Evolutionary conservation across 1,140 invertebrate genomes (phyloP), one percentile per base, ranked within the genome.

Genomic region (Drosophila teissieri): DNA sequence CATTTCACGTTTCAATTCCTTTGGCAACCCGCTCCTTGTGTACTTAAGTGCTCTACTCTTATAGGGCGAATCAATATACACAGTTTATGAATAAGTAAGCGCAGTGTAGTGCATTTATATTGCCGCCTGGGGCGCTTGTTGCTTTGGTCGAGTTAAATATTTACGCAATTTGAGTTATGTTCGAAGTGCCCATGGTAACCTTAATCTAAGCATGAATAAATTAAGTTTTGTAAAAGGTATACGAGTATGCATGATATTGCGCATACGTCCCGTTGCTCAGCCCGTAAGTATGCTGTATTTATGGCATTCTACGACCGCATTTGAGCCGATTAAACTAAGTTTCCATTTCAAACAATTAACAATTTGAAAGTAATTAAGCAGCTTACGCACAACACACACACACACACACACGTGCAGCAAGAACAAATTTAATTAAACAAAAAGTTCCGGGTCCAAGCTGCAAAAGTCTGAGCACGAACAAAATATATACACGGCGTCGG

Each of bases 291-390:
- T 40, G 52, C n/a, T 24, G 27, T 17, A 31, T 49, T 57, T 70
- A 57, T 31, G 51, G n/a, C 11, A n/a, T 36, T 40, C 24, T 22
- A 19, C 51, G 49, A 36, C 55, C 52, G 22, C 70, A 60, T 52
- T 53, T 54, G 61, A 15, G 65, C 37, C 53, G 57, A 62, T 58
- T 65, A 37, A 46, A 55, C 27, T 14, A 31, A 62, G 52, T 69
- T 76, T 52, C 36, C 37, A 46, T 73, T 82, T 76, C 44, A 73
- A 46, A 51, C 58, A 82, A 88, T 86, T 82, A 77, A 44, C 53
- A 83, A 73, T 49, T 79, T 88, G 83, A 78, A 76, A 53, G 39
- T 53, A 52, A 52, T 69, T 76, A 83, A 83, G 83, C 83, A 27
- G 75, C 65, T 76, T 82, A 60, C 49, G 53, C 62, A 53, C 49